These are phyloP conservation scores for Seira sanloemensis DNA, from an alignment of 2,888 invertebrate species.

Conservation along the genomic window DNA sequence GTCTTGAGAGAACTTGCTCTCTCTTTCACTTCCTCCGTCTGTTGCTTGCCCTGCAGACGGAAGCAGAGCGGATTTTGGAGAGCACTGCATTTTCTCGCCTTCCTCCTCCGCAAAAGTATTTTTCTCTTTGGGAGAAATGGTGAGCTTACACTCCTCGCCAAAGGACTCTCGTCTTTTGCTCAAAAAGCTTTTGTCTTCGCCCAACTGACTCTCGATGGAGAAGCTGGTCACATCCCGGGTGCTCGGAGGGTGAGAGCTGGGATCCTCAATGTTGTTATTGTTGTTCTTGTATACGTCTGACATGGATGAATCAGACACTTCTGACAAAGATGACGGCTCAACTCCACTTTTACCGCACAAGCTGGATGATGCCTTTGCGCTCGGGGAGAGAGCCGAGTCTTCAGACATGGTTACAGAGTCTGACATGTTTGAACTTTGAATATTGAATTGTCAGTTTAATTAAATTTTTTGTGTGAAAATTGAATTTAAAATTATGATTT, in stretches of 20 bases:
- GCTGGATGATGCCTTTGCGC: conserved; percentile 23
- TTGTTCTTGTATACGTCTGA: conserved; percentile 53
- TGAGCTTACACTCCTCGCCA: conserved; percentile 48
- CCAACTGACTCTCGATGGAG: conserved; percentile 39
- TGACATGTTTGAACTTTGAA: conserved; percentile 35
- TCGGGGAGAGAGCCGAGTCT: conserved; percentile 34
- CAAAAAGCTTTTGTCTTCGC: conserved; percentile 15
- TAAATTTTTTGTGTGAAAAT: too few species aligned
- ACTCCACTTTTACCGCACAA: conserved; percentile 36
- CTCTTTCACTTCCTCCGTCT: conserved; percentile 11
- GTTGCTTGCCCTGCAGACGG: neutral
- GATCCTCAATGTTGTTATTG: conserved; percentile 53
- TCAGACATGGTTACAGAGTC: conserved; percentile 49
- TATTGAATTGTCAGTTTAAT: too few species aligned
- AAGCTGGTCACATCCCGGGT: conserved; percentile 24
- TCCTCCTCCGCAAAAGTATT: conserved; percentile 38
- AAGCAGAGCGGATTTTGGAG: conserved; percentile 41
- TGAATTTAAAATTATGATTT: too few species aligned
- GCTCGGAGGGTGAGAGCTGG: neutral
- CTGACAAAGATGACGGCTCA: conserved; percentile 39
- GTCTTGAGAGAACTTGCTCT: conserved; percentile 26
- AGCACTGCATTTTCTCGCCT: conserved; percentile 50
- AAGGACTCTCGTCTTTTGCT: conserved; percentile 49
- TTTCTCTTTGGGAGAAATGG: conserved; percentile 41
- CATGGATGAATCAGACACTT: conserved; percentile 25